Percentiles rank a stretch among this genome's conserved stretches.
phyloP scores from a whole-genome alignment of 2,113 vertebrate species.

The Sander lucioperca region DNA sequence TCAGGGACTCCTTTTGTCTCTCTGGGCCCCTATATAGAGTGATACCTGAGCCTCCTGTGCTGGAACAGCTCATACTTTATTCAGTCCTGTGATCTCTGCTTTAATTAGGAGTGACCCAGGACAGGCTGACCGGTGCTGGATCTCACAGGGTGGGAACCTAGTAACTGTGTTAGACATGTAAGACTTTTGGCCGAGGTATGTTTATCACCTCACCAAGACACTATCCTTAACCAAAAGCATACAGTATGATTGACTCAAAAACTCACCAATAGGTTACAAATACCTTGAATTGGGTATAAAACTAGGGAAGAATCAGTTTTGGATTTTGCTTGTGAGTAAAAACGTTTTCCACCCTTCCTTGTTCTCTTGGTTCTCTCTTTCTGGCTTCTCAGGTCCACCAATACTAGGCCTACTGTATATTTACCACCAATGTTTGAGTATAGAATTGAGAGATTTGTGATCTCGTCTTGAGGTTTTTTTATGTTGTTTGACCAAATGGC shows the following conservation, averaged over 20 bases:
- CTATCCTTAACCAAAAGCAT: neutral
- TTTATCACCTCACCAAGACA: neutral
- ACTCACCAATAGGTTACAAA: neutral
- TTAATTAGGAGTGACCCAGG: slow-evolving; percentile 74
- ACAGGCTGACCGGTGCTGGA: slow-evolving; percentile 10
- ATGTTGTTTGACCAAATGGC: neutral
- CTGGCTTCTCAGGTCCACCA: neutral
- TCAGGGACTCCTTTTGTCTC: slow-evolving; percentile 73
- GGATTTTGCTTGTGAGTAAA: neutral
- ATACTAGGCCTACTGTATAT: neutral
- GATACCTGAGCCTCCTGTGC: slow-evolving; percentile 73
- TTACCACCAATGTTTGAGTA: neutral
- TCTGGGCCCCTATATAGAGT: slow-evolving; percentile 28
- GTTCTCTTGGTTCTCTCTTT: neutral
- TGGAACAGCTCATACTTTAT: slow-evolving; percentile 77
- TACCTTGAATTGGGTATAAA: neutral
- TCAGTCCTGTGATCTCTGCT: slow-evolving; percentile 77
- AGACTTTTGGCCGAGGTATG: neutral
- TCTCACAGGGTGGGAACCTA: slow-evolving; percentile 39
- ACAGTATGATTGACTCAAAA: neutral
- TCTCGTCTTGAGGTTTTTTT: neutral
- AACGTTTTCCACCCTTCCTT: neutral
- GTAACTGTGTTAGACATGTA: neutral
- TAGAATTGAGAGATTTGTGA: slow-evolving; percentile 1
- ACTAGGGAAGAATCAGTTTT: neutral